Base-by-base conservation (phyloP, 2,113 vertebrate species). In the Petrocephalus microphthalmus region DNA sequence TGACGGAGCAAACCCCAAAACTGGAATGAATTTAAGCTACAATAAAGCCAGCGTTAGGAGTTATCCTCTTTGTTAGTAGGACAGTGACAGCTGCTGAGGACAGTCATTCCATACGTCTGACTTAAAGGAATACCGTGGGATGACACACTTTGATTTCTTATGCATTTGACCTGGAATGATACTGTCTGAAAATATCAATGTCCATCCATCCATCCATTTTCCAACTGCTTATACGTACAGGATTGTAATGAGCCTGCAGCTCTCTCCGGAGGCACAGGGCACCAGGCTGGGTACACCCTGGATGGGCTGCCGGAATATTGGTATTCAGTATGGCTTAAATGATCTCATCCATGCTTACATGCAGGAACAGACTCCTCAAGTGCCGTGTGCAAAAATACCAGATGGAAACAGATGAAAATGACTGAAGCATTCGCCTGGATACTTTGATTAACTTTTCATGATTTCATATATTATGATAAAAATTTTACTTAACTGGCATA, bases 391-490 rank as follows among this genome's bases (percentile, higher is more conserved):
- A 81, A 49, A 47, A 83, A 83, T 49, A 47, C 22, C 45, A 83
- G 7, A 83, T 83, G 37, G 20, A 11, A 83, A 42, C 22, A 5
- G 37, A 49, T 49, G 7, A 45, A 33, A 81, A 81, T 81, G 20
- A 81, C 37, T 17, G 47, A 51, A 52, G 7, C 4, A 5, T 84
- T 20, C 11, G 49, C 22, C 49, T 7, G 10, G 13, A 57, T 49
- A 60, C 84, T 86, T 86, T 56, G 53, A 86, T 57, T 56, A 86
- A 37, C 52, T 86, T 86, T 56, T 19, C 52, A 86, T 52, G 33
- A 45, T 83, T 67, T 29, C 25, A 67, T 67, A 52, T 84, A 84
- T 57, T 25, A 10, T 56, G 53, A 60, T 86, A 57, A 22, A 56
- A n/a, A 45, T 13, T 47, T n/a, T 45, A 64, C 7, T 22, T 47